Conservation (phyloP, 2,888 invertebrate genomes). For the Lottia gigantea region DNA sequence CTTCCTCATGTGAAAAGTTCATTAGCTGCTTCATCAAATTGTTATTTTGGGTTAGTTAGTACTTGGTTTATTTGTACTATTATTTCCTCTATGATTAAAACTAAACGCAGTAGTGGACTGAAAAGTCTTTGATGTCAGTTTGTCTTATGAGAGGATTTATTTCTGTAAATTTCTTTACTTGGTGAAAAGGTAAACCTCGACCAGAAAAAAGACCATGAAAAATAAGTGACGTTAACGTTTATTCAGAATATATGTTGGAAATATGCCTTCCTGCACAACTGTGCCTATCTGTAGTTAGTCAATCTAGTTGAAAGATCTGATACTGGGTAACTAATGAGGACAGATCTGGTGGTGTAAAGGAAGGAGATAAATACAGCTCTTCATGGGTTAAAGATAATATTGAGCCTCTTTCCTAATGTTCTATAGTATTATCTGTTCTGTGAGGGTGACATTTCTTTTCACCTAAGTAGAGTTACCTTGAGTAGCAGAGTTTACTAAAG, state of each 20-base stretch:
- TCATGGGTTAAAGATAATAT: constrained; percentile 21
- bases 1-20: too few species aligned
- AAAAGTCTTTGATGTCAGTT: not conserved
- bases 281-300: constrained; percentile 28
- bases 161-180: too few species aligned
- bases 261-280: constrained; percentile 29
- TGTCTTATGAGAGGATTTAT: not conserved
- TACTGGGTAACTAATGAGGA: constrained; percentile 25
- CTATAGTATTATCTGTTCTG: constrained; percentile 22
- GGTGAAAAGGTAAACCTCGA: too few species aligned
- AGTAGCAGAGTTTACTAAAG: too few species aligned
- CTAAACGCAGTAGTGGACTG: constrained; percentile 6
- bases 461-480: too few species aligned
- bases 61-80: too few species aligned
- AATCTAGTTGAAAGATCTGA: constrained; percentile 20
- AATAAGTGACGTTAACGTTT: too few species aligned
- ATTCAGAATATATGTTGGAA: not conserved
- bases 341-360: constrained; percentile 31
- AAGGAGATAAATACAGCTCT: constrained; percentile 28
- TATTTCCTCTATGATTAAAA: constrained; percentile 1
- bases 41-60: too few species aligned
- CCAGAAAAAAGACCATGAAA: too few species aligned
- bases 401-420: constrained; percentile 34
- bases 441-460: constrained; percentile 19
- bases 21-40: too few species aligned